Percentiles rank a stretch among this genome's conserved stretches.
phyloP scores from a whole-genome alignment of 2,113 vertebrate species.

The Heptranchias perlo region DNA sequence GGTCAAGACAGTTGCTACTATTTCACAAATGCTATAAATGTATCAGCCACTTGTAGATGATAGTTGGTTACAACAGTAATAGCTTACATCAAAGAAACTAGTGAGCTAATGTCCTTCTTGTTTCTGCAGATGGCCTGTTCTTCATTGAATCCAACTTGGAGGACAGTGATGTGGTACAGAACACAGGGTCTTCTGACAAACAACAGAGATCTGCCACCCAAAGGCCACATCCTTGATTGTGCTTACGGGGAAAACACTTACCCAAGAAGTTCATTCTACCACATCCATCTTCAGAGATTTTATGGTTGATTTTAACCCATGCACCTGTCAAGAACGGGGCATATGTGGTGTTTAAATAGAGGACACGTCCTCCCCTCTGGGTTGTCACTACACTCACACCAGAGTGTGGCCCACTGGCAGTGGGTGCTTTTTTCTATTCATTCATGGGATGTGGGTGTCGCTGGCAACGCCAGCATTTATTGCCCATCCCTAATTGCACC shows the following conservation, averaged over 20 bases:
- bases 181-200: background rate
- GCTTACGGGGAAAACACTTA: too few species aligned
- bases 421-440: too few species aligned
- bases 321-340: background rate
- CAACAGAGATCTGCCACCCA: too few species aligned
- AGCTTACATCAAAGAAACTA: background rate
- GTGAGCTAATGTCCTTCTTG: background rate
- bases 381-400: background rate
- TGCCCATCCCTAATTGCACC: too few species aligned
- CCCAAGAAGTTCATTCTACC: too few species aligned
- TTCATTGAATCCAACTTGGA: background rate
- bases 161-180: background rate
- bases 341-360: background rate
- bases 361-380: background rate
- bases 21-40: background rate
- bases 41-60: background rate
- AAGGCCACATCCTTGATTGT: too few species aligned
- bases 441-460: too few species aligned
- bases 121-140: background rate
- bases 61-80: background rate
- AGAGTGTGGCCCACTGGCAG: too few species aligned
- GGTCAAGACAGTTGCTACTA: background rate
- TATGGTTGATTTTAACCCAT: background rate
- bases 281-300: background rate
- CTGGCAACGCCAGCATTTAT: too few species aligned